Evolutionary conservation across 2,888 invertebrate genomes (phyloP).

Genomic region (Aethes cnicana): DNA sequence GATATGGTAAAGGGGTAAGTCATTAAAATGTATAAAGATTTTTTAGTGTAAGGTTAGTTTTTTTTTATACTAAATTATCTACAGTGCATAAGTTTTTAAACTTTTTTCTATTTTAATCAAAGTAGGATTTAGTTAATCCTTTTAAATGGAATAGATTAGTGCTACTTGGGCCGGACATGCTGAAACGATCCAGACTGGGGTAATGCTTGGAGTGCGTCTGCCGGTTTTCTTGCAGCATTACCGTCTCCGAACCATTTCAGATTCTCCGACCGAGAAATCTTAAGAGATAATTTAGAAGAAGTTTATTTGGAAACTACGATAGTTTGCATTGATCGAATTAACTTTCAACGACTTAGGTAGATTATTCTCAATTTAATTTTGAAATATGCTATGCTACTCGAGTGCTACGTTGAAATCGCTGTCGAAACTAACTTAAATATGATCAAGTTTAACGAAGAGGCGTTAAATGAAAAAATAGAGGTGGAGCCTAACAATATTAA

Average conservation of each 20-base stretch:
- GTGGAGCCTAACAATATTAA: constrained; percentile 16
- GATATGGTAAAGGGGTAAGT: constrained; percentile 74
- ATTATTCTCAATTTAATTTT: constrained; percentile 65
- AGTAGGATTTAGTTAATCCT: constrained; percentile 65
- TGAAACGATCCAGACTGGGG: constrained; percentile 42
- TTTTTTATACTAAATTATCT: constrained; percentile 76
- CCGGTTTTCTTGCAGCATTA: constrained; percentile 31
- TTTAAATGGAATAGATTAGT: constrained; percentile 72
- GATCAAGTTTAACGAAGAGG: constrained; percentile 23
- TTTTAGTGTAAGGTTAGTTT: constrained; percentile 63
- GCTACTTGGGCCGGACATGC: constrained; percentile 54
- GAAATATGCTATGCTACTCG: constrained; percentile 73
- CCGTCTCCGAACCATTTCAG: constrained; percentile 43
- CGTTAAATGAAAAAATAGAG: constrained; percentile 8
- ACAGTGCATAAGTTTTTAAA: constrained; percentile 77
- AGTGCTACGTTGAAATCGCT: constrained; percentile 64
- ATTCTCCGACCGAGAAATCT: constrained; percentile 58
- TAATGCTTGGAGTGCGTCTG: constrained; percentile 28
- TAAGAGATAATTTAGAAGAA: constrained; percentile 77
- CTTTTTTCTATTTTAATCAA: constrained; percentile 73
- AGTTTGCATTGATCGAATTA: constrained; percentile 65
- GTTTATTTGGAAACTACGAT: constrained; percentile 74
- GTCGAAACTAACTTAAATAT: constrained; percentile 37
- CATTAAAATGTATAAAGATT: constrained; percentile 55
- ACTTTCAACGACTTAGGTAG: constrained; percentile 64